Evolutionary conservation across 2,113 vertebrate genomes (phyloP).

Genomic region (Himantopus leucocephalus): DNA sequence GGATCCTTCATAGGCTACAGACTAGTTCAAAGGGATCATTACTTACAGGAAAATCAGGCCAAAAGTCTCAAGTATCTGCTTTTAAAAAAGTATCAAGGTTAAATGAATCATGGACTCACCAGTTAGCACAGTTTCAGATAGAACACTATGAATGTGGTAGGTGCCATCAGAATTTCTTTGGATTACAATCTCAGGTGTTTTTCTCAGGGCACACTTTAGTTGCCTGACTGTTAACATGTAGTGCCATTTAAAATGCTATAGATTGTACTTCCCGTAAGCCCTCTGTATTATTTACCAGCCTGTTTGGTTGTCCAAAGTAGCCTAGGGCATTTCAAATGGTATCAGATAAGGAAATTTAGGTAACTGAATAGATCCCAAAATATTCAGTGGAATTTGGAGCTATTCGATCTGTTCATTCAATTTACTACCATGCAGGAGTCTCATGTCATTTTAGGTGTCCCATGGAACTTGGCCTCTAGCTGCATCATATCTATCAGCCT

Average conservation of each 20-base stretch:
- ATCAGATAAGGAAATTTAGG: background rate
- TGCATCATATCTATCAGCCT: background rate
- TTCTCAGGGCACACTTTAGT: background rate
- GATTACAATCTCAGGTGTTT: background rate
- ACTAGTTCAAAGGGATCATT: background rate
- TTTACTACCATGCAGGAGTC: background rate
- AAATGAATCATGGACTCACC: background rate
- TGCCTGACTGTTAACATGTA: background rate
- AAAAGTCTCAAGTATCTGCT: background rate
- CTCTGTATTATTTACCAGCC: background rate
- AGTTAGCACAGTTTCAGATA: background rate
- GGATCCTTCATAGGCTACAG: background rate
- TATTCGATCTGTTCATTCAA: background rate
- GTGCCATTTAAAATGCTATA: background rate
- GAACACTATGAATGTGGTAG: background rate
- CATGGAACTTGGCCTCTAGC: background rate
- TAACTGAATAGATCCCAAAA: background rate
- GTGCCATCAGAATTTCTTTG: background rate
- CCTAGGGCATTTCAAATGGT: background rate
- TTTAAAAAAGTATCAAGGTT: background rate
- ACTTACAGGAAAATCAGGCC: background rate
- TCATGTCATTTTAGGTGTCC: background rate
- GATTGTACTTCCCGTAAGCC: rapidly evolving
- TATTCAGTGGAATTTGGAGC: background rate
- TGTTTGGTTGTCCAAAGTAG: background rate